phyloP scores from a whole-genome alignment of 2,888 invertebrate genomes.

The Acleris emargana region DNA sequence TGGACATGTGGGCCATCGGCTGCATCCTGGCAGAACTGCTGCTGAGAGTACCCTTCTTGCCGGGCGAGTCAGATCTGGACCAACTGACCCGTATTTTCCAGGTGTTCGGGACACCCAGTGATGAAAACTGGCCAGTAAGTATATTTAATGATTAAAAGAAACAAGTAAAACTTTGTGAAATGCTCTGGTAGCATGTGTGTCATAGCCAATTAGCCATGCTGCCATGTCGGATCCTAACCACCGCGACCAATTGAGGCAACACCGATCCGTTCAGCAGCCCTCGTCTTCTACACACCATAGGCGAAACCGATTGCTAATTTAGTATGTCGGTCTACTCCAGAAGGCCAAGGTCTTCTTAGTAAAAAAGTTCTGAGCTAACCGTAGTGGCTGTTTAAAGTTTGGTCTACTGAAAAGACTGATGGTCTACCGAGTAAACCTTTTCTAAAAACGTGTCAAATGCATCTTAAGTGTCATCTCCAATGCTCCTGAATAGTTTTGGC shows the following conservation, averaged over 20 bases:
- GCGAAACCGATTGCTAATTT: conserved; percentile 42
- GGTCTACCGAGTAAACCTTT: conserved; percentile 34
- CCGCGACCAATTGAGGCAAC: conserved; percentile 87
- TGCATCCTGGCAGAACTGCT: conserved; percentile 98
- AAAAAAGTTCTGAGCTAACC: neutral
- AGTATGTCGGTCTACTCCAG: conserved; percentile 31
- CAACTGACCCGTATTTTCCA: conserved; percentile 98
- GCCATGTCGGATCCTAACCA: conserved; percentile 94
- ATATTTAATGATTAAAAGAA: conserved; percentile 5
- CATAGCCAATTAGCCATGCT: too few relatives aligned
- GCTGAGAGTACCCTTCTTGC: conserved; percentile 95
- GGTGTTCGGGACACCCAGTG: conserved; percentile 96
- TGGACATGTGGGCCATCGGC: conserved; percentile 99
- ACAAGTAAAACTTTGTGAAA: too few relatives aligned
- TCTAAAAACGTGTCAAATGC: neutral
- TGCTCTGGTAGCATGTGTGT: too few relatives aligned
- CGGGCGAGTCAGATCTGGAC: conserved; percentile 98
- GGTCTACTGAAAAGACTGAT: conserved; percentile 13
- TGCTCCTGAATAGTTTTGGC: too few relatives aligned
- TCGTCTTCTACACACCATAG: conserved; percentile 42
- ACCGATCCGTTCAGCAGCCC: conserved; percentile 71
- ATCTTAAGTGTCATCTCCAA: too few relatives aligned
- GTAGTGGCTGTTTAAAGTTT: neutral
- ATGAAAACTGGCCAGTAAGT: conserved; percentile 94
- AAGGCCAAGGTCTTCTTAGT: conserved; percentile 1